Evolutionary conservation across 2,888 invertebrate species (phyloP), one percentile per base, ranked within the genome.

Genomic region (Epinotia brunnichana): DNA sequence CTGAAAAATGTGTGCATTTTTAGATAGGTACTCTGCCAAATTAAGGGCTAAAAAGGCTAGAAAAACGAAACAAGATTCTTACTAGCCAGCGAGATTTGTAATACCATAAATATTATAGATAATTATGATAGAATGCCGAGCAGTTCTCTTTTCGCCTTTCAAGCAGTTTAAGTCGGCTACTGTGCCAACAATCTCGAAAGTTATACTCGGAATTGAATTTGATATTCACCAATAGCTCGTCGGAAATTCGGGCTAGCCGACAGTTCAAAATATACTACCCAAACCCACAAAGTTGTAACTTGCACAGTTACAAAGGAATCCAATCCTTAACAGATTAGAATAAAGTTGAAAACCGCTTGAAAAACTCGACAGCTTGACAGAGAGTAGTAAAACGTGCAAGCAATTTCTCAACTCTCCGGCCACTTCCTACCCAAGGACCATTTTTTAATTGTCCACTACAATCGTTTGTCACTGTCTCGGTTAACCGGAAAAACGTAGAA

Each of bases 381-480:
- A 54, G 54, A 11, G 13, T n/a, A 57, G 57, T 29, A n/a, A 57
- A 57, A 57, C 57, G 29, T 57, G 29, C 29, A 29, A 29, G 57
- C 29, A 29, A 57, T 57, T 39, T 19, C 24, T 35, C 53, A 19
- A 21, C 15, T 54, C 53, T 19, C 39, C 19, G 53, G 64, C 35
- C 29, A 53, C 53, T 64, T 56, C 41, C 21, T 41, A 19, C 39
- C 54, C 21, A 21, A 21, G 39, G 54, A 54, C 54, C 19, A 54
- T 54, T 64, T 63, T 64, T 64, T 64, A 54, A 64, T 64, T 54
- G 39, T 64, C 64, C 54, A 39, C 54, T 35, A 54, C 39, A 41
- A 9, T 41, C 54, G 15, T 66, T 66, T 66, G 41, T 66, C 66
- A 24, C 4, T 56, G 66, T 66, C 66, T 41, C 54, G 10, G 19